Evolutionary conservation across 2,797 vertebrate species (phyloP), one percentile per base, ranked within the genome.

Genomic region (Sarcoramphus papa): DNA sequence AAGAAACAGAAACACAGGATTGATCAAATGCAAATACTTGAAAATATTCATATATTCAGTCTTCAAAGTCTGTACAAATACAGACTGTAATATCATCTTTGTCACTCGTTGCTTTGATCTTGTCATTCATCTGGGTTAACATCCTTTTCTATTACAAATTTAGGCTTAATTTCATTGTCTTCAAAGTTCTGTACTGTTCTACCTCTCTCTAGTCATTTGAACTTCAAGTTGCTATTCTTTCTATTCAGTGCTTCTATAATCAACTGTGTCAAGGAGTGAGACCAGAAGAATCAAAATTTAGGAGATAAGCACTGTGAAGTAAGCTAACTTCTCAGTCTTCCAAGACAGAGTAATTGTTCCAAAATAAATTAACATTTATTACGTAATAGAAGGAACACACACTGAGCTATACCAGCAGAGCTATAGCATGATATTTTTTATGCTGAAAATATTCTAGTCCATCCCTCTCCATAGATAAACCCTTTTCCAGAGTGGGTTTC

Each of bases 11-110:
- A 94, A 60, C 48, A 60, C 51, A 67, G 88, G 60, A 80, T 27
- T 94, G 87, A 96, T 96, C 76, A 91, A 96, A 97, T 96, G 95
- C 95, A 96, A 97, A 96, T 96, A 92, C 90, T 94, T 95, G 90
- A 85, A 95, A 93, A 94, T 95, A 97, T 95, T 97, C 93, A 97
- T 97, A 33, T 96, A 97, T 95, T 95, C 96, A 86, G 57, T 80
- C 94, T 94, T 96, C 92, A 93, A 96, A 97, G 96, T 95, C 92
- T 92, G 85, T 86, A 84, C 84, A 96, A 97, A 97, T 95, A 77
- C 95, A 16, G 25, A 77, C 89, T 89, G 84, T 56, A 95, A 95
- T 94, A 94, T 94, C 92, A 81, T 97, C 89, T 95, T 95, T 95
- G 94, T 96, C 95, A 95, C 47, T 94, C 87, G 1, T 90, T 96